These are phyloP conservation scores for Linnaemya tessellans DNA, from an alignment of 2,888 invertebrate species.

Conservation along the genomic window DNA sequence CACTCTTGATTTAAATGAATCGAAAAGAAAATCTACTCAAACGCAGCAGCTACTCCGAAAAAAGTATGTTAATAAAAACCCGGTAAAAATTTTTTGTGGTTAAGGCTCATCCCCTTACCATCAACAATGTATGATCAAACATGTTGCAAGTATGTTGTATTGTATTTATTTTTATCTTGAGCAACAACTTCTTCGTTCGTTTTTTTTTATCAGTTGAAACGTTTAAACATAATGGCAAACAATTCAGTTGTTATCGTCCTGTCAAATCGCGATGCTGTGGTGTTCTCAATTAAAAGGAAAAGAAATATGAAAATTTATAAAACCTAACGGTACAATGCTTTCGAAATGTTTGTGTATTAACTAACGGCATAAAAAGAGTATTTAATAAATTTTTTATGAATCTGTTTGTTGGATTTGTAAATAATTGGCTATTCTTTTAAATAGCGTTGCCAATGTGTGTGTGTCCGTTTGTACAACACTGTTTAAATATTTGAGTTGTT, in stretches of 20 bases:
- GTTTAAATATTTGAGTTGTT: conserved; percentile 11
- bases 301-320: background rate
- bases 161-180: background rate
- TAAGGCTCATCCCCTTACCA: background rate
- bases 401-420: conserved; percentile 13
- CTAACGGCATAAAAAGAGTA: conserved; percentile 3
- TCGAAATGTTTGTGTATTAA: conserved; percentile 14
- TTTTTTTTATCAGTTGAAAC: conserved; percentile 12
- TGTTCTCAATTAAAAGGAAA: background rate
- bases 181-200: conserved; percentile 37
- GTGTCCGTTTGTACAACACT: background rate
- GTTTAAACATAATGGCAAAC: conserved; percentile 27
- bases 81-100: background rate
- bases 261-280: conserved; percentile 40
- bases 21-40: no score
- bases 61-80: background rate
- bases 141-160: conserved; percentile 6
- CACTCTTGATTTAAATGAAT: no score
- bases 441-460: conserved; percentile 19
- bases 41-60: no score
- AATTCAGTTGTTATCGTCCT: conserved; percentile 48
- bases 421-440: conserved; percentile 15
- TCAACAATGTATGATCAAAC: conserved; percentile 41
- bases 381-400: conserved; percentile 17
- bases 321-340: conserved; percentile 37